phyloP scores from a whole-genome alignment of 2,113 vertebrate genomes.

The Phycodurus eques region DNA sequence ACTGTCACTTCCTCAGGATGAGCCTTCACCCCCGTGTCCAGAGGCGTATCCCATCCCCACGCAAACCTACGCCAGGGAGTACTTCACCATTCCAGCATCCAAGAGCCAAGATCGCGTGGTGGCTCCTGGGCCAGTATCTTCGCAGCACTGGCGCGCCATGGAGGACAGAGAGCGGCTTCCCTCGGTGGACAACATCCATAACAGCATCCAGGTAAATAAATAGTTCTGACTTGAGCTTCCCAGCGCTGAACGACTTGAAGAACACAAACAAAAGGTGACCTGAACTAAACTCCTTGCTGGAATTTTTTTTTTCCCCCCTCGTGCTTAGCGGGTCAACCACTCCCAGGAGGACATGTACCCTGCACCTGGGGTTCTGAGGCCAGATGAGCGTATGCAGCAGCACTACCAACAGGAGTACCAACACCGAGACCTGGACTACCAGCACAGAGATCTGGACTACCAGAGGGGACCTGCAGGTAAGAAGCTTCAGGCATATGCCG shows the following conservation, averaged over 20 bases:
- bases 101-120: slow-evolving; percentile 90
- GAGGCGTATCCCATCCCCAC: slow-evolving; percentile 98
- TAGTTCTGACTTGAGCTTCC: not conserved
- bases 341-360: slow-evolving; percentile 90
- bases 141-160: slow-evolving; percentile 84
- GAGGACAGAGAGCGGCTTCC: slow-evolving; percentile 84
- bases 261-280: not conserved
- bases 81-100: slow-evolving; percentile 95
- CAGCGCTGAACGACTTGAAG: not conserved
- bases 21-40: slow-evolving; percentile 80
- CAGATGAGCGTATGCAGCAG: slow-evolving; percentile 77
- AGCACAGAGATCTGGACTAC: slow-evolving; percentile 74
- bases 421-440: slow-evolving; percentile 74
- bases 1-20: slow-evolving; percentile 74
- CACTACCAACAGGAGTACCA: slow-evolving; percentile 76
- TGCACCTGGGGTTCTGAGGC: slow-evolving; percentile 73
- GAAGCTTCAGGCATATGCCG: not conserved
- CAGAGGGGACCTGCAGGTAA: slow-evolving; percentile 63
- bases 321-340: slow-evolving; percentile 77
- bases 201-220: slow-evolving; percentile 81
- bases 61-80: slow-evolving; percentile 92
- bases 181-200: slow-evolving; percentile 76
- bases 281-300: not conserved
- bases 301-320: not conserved
- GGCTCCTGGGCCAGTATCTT: slow-evolving; percentile 59